Base-by-base conservation (phyloP, 2,113 vertebrate species). In the Epinephelus moara region DNA sequence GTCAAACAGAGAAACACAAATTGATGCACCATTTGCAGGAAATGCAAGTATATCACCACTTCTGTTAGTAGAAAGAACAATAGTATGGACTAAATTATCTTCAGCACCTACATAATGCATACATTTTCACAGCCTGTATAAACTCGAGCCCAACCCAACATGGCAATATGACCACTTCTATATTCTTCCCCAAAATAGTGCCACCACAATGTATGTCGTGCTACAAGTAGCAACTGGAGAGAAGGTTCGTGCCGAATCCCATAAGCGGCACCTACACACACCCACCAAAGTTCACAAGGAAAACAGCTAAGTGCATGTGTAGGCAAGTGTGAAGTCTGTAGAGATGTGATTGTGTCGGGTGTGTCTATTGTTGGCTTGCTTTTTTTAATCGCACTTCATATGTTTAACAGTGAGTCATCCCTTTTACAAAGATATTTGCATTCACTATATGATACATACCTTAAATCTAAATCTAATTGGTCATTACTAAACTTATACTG, bases 301-400 rank as follows among this genome's bases (percentile, higher is more conserved):
- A 90, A 33, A 61, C 85, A 81, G 66, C 30, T 50, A 67, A 85
- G 86, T 63, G 83, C 70, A 74, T 85, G 85, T 86, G 88, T 88
- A 64, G 89, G 88, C 88, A 82, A 80, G 82, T 87, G 85, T 79
- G 80, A 87, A 89, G 85, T 89, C 89, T 88, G 75, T 9, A 27
- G 87, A 87, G 81, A 88, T 64, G 69, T 14, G 64, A 21, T 62
- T 62, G 71, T 4, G 15, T 73, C 21, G 8, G 57, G 7, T 25
- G 63, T 25, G 63, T 89, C 47, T 77, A 42, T 37, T 81, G 67
- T 72, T 62, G 45, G 12, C 64, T 5, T 78, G 85, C 85, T 90
- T 82, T 80, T 47, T 57, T 60, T 66, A 3, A 1, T 45, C 23
- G n/a, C 50, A 21, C 17, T 56, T 62, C n/a, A 63, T 27, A 59